Base-by-base conservation (phyloP, 2,888 invertebrate species). In the Drosophila merina region DNA sequence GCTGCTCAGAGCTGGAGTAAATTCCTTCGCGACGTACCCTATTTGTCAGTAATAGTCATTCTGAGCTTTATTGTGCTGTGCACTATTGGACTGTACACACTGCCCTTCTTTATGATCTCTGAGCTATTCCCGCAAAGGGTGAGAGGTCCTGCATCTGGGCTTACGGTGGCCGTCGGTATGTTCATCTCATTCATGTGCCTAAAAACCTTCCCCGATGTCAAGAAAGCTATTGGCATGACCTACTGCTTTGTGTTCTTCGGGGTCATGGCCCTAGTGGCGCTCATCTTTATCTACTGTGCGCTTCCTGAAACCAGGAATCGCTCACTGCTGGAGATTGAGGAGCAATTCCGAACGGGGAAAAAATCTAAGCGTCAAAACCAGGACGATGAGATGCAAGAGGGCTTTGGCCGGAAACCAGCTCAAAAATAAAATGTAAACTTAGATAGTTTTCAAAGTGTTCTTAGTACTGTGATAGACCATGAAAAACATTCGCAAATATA, bases 31-130 rank as follows among this genome's bases (percentile, higher is more conserved):
- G 28, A 28, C 2, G 69, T 91, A 4, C 88, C 90, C 0, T 90
- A 89, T 57, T 62, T 91, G 6, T 87, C 91, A 2, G 90, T 89
- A 2, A 64, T 76, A 1, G 76, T 88, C 4, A 89, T 91, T 40
- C 77, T 91, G 2, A 59, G 87, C 7, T 91, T 76, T 86, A 93
- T 74, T 92, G 93, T 88, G 85, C 94, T 54, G 87, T 94, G 88
- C 84, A 91, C 91, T 0, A 25, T 91, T 10, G 91, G 95, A 0
- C 76, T 91, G 2, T 91, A 94, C 9, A 95, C 95, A 0, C 85
- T 96, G 52, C 95, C 96, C 0, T 96, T 96, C 94, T 94, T 95
- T 31, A 94, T 96, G 93, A 94, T 95, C 74, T 95, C 95, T 0
- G 96, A 96, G 90, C 92, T 96, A 0, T 95, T 95, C 82, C 93